A percentile compares a stretch with the other conserved stretches of the same genome.
Evolutionary conservation across 2,797 vertebrate species (phyloP).

Genomic region (Rhinella marina): DNA sequence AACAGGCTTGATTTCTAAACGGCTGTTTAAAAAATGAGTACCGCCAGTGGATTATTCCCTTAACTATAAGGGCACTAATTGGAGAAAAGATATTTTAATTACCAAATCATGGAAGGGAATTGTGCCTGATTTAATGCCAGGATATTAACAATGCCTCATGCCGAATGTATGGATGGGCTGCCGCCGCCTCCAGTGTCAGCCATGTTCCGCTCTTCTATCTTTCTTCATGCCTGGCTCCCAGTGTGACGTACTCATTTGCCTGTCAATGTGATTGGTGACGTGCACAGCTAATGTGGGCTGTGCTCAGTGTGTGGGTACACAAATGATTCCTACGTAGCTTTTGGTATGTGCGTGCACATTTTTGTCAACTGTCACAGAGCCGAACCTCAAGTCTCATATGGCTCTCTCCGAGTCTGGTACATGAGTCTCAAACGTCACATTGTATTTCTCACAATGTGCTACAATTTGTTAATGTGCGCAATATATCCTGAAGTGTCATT

Average conservation of each 20-base stretch:
- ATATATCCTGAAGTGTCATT: constrained; percentile 19
- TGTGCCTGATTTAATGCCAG: constrained; percentile 59
- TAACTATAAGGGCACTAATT: constrained; percentile 59
- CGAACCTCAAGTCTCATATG: background rate
- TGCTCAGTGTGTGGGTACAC: background rate
- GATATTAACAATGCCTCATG: constrained; percentile 21
- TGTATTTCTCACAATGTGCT: background rate
- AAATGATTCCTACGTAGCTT: background rate
- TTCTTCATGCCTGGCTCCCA: constrained; percentile 14
- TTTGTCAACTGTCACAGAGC: constrained; percentile 8
- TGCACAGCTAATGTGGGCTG: background rate
- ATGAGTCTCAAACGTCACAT: constrained; percentile 31
- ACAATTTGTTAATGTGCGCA: background rate
- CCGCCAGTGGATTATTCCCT: constrained; percentile 58
- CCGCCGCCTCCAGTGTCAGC: constrained; percentile 33
- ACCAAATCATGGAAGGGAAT: constrained; percentile 57
- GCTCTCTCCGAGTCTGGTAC: background rate
- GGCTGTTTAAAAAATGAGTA: constrained; percentile 59
- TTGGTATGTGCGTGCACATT: background rate
- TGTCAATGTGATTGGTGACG: constrained; percentile 34
- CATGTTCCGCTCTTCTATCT: background rate
- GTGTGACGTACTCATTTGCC: constrained; percentile 25
- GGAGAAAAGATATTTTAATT: constrained; percentile 63
- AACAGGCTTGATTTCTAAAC: constrained; percentile 57
- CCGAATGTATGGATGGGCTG: background rate